Evolutionary conservation across 2,888 invertebrate genomes (phyloP), one percentile per base, ranked within the genome.

Genomic region (Oligia latruncula): DNA sequence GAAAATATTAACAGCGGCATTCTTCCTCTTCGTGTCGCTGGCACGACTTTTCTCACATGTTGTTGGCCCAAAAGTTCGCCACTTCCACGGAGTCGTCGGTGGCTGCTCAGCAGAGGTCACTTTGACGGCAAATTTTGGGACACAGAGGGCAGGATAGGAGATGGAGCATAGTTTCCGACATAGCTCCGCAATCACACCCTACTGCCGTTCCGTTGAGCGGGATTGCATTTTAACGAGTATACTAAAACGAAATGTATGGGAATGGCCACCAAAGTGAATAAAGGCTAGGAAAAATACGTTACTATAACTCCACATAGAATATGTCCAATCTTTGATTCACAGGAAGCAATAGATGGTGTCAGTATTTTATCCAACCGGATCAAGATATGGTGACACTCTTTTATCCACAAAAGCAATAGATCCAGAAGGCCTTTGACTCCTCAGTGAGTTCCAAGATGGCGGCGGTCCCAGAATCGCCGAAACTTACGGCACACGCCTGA

Each of bases 401-500:
- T 58, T 67, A 77, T 68, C 49, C 43, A 74, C 52, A 83, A 67
- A 83, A 66, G 74, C 71, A 70, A 84, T 76, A 71, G 66, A 77
- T 60, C 74, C 62, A 62, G 40, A 6, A 66, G 71, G 74, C 67
- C 46, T 76, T 77, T 83, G 66, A 85, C 74, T 86, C 46, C 74
- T 40, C 62, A 62, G 60, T 40, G 40, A 67, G 64, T 49, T 55
- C 5, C 81, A 84, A 87, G 66, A 86, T 87, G 77, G 78, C 80
- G 68, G 20, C 55, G 73, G 67, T 65, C 71, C 71, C 67, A 80
- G 75, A 70, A 81, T 65, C 72, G 15, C 62, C 64, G 62, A 81
- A 88, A 88, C 80, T 87, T 86, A 81, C 83, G 80, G 74, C 80
- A 71, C 52, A 73, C 74, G 64, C n/a, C 70, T 89, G 71, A 89